Evolutionary conservation across 2,113 vertebrate genomes (phyloP).

Genomic region (Trogon surrucura): DNA sequence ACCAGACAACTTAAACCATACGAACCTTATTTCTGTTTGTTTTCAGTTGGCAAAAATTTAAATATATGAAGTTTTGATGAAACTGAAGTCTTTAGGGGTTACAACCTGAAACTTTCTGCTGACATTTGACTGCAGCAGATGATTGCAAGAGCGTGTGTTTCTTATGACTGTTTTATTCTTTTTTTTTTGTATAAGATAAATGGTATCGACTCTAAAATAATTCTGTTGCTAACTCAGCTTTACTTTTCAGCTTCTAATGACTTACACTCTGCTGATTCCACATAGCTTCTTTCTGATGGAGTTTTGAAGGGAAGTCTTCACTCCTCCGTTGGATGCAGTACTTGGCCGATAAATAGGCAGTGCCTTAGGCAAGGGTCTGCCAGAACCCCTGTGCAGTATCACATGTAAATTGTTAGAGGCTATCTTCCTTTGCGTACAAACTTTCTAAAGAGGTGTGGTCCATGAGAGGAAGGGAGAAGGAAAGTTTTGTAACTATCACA

Average conservation of each 20-base stretch:
- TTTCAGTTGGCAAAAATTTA: neutral
- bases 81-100: neutral
- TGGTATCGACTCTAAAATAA: neutral
- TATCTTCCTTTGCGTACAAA: neutral
- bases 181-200: neutral
- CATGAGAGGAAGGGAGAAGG: neutral
- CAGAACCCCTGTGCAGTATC: neutral
- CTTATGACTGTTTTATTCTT: neutral
- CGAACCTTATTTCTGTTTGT: neutral
- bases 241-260: neutral
- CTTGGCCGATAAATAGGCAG: neutral
- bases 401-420: neutral
- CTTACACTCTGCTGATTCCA: neutral
- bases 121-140: neutral
- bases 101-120: neutral
- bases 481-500: neutral
- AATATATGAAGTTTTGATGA: neutral
- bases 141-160: neutral
- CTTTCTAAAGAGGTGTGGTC: neutral
- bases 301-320: neutral
- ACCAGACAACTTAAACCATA: neutral
- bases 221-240: neutral
- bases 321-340: neutral
- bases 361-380: neutral
- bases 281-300: neutral